phyloP scores from a whole-genome alignment of 2,888 invertebrate genomes.

The Leptogaster cylindrica region DNA sequence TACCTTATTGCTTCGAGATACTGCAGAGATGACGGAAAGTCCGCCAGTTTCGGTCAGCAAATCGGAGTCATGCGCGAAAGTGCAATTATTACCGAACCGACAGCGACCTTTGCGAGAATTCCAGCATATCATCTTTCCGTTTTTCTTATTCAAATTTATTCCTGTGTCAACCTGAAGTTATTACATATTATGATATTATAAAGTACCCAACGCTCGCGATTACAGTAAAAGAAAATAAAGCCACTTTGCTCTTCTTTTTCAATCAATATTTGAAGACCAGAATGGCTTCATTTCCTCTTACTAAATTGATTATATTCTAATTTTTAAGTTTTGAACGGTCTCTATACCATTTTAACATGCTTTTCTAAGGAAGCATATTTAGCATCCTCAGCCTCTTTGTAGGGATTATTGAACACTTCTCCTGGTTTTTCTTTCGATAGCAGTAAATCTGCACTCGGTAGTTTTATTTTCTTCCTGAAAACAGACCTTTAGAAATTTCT shows the following conservation, averaged over 20 bases:
- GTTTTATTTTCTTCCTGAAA: no score
- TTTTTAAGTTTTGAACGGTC: background rate
- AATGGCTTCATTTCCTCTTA: no score
- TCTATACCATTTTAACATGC: conserved; percentile 87
- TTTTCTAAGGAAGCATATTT: conserved; percentile 87
- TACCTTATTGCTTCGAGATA: conserved; percentile 60
- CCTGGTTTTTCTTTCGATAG: conserved; percentile 52
- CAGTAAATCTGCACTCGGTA: conserved; percentile 57
- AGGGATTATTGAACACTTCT: conserved; percentile 84
- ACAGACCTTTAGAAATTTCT: background rate
- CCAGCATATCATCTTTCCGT: conserved; percentile 91
- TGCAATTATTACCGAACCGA: conserved; percentile 89
- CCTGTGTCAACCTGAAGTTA: conserved; percentile 67
- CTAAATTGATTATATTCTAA: no score
- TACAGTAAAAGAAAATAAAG: no score
- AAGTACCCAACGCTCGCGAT: no score
- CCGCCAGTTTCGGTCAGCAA: conserved; percentile 64
- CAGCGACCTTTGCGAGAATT: conserved; percentile 90
- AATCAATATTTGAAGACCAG: no score
- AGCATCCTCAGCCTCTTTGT: conserved; percentile 82
- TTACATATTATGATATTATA: background rate
- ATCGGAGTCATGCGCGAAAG: conserved; percentile 90
- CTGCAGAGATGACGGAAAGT: conserved; percentile 63
- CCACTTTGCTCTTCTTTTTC: no score
- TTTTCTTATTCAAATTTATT: conserved; percentile 77